Evolutionary conservation across 2,888 invertebrate species (phyloP).

Genomic region (Cephus pulcher): DNA sequence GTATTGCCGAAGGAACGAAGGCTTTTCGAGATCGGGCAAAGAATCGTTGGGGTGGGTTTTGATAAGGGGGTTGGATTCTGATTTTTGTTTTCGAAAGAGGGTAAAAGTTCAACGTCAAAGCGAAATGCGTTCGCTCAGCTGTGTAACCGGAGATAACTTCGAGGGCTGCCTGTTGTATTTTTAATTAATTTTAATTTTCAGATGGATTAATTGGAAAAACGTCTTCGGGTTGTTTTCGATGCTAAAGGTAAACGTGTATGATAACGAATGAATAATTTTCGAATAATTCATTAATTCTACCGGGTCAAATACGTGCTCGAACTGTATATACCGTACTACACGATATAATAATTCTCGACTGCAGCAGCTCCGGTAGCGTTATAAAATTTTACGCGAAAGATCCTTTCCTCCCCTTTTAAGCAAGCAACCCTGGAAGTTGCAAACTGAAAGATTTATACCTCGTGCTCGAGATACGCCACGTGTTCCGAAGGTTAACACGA

Average conservation of each 20-base stretch:
- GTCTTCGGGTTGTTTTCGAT: not conserved
- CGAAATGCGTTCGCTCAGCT: not conserved
- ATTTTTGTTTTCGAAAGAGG: not conserved
- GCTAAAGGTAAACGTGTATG: not conserved
- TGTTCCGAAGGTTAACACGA: not conserved
- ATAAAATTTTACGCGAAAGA: not conserved
- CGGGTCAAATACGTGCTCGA: not conserved
- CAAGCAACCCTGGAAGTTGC: not conserved
- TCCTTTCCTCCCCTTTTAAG: not conserved
- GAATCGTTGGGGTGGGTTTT: not conserved
- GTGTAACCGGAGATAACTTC: not conserved
- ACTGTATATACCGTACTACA: not conserved
- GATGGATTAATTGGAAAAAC: not conserved
- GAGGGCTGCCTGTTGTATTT: not conserved
- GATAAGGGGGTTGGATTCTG: not conserved
- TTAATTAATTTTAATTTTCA: not conserved
- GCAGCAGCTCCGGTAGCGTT: not conserved
- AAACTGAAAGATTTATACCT: not conserved
- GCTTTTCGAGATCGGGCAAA: not conserved
- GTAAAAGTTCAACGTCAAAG: not conserved
- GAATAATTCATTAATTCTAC: not conserved
- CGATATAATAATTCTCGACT: not conserved
- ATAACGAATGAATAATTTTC: not conserved
- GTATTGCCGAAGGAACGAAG: not conserved
- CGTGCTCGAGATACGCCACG: not conserved